A percentile compares a stretch with the other conserved stretches of the same genome.
phyloP scores from a whole-genome alignment of 2,888 invertebrate genomes.

The Drosophila anomalata region DNA sequence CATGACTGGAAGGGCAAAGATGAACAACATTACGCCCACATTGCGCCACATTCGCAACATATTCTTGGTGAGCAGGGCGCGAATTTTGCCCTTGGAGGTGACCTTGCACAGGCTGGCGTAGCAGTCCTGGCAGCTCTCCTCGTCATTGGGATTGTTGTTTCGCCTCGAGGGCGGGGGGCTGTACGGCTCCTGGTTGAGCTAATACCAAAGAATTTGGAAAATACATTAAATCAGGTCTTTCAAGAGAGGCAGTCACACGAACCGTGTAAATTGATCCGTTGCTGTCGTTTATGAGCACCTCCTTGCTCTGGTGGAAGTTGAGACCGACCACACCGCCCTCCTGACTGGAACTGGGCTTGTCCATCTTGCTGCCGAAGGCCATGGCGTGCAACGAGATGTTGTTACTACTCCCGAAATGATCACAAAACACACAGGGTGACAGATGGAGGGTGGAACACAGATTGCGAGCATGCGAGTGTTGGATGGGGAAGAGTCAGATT shows the following conservation, averaged over 20 bases:
- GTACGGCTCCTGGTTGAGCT: constrained; percentile 82
- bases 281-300: constrained; percentile 91
- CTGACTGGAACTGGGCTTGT: constrained; percentile 92
- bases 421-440: constrained; percentile 27
- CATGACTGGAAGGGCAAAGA: constrained; percentile 96
- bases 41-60: constrained; percentile 96
- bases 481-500: constrained; percentile 38
- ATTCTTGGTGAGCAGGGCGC: constrained; percentile 93
- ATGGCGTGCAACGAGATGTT: constrained; percentile 92
- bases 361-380: constrained; percentile 92
- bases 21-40: constrained; percentile 96
- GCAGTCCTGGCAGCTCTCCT: constrained; percentile 81
- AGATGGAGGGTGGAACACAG: constrained; percentile 50
- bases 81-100: constrained; percentile 93
- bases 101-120: constrained; percentile 79
- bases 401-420: constrained; percentile 85
- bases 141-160: constrained; percentile 76
- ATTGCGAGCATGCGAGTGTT: constrained; percentile 72
- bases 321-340: constrained; percentile 94
- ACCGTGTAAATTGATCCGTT: constrained; percentile 86
- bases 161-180: constrained; percentile 78
- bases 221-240: neutral
- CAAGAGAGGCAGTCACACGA: constrained; percentile 43
- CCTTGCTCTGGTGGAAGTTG: constrained; percentile 96
- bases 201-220: neutral